Base-by-base conservation (phyloP, 2,797 vertebrate genomes). In the Betta splendens region DNA sequence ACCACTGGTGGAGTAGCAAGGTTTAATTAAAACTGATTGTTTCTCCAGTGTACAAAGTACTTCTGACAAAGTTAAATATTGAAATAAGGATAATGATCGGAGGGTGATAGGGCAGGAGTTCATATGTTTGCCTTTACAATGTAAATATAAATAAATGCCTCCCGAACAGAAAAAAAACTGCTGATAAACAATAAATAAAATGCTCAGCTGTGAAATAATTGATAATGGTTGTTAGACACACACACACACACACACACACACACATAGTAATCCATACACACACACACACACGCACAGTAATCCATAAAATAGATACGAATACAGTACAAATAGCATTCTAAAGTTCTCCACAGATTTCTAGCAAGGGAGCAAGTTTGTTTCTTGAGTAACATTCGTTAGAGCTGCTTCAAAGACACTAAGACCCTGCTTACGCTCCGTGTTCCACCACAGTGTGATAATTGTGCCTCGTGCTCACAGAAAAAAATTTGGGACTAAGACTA, bases 281-380 rank as follows among this genome's bases (percentile, higher is more conserved):
- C 17, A 31, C 18, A 39, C 38, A 25, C 17, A 37, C 29, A 32
- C 29, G 59, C 39, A 38, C 36, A 10, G n/a, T n/a, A n/a, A n/a
- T n/a, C n/a, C n/a, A n/a, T n/a, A n/a, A n/a, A n/a, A n/a, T n/a
- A n/a, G n/a, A n/a, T n/a, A n/a, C n/a, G 56, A 42, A 18, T 49
- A 5, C 9, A 32, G 64, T 49, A 53, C 7, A 3, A 47, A 44
- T 72, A 50, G 43, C 39, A 63, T 48, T 56, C 37, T 18, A n/a
- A 38, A 40, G 20, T 40, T 59, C 58, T 61, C 64, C 23, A 28
- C 45, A 42, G 47, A 33, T 65, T 63, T 70, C 29, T 54, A 36
- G 47, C 18, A 17, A 52, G 39, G 44, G 56, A 57, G 64, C 31
- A 51, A 23, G 9, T 69, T 55, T 59, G 43, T 74, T 61, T 74